A percentile compares a stretch with the other conserved stretches of the same genome.
Evolutionary conservation across 2,113 vertebrate genomes (phyloP).

Genomic region (Tachysurus fulvidraco): DNA sequence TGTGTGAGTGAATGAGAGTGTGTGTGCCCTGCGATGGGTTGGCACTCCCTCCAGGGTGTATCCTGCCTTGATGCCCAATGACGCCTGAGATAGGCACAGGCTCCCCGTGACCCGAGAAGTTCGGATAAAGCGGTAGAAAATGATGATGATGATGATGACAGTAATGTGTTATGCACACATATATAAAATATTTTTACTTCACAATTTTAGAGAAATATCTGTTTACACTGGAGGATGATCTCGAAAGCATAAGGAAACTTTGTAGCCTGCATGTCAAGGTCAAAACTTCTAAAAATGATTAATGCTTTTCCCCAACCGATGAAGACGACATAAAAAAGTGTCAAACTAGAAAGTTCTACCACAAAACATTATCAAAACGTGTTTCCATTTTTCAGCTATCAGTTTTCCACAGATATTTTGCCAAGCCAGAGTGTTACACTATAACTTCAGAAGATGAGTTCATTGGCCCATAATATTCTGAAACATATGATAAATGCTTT

Average conservation of each 20-base stretch:
- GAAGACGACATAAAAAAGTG: background rate
- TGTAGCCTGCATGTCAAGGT: conserved; percentile 48
- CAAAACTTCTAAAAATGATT: conserved; percentile 41
- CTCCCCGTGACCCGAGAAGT: too few relatives aligned
- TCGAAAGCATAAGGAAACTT: conserved; percentile 30
- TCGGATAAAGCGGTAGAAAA: too few relatives aligned
- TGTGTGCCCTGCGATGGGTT: too few relatives aligned
- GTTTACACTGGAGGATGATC: background rate
- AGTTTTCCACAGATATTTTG: conserved; percentile 9
- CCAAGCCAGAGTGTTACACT: background rate
- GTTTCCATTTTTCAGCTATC: background rate
- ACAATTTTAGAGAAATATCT: background rate
- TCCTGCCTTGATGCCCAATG: too few relatives aligned
- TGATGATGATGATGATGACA: too few relatives aligned
- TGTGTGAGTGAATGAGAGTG: too few relatives aligned
- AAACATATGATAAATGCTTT: background rate
- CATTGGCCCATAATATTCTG: background rate
- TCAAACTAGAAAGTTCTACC: background rate
- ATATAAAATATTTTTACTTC: background rate
- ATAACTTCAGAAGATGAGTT: conserved; percentile 1
- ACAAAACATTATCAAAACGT: background rate
- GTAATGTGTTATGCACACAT: background rate
- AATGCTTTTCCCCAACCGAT: background rate
- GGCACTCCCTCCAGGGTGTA: too few relatives aligned
- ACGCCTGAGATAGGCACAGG: too few relatives aligned